A percentile compares a stretch with the other conserved stretches of the same genome.
These are phyloP conservation scores for Spondyliosoma cantharus DNA, from an alignment of 2,797 vertebrate genomes.

Conservation along the genomic window DNA sequence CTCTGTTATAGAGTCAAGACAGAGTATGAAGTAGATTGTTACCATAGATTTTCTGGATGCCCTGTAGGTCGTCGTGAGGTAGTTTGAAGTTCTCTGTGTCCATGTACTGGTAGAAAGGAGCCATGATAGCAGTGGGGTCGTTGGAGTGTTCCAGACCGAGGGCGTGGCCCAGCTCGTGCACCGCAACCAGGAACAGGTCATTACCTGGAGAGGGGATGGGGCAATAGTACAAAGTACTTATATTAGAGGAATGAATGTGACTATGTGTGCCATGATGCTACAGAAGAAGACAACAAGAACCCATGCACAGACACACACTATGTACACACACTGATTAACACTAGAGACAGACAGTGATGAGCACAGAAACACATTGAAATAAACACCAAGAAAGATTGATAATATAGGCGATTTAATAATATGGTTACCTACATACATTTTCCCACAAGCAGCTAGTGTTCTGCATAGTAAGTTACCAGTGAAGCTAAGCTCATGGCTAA, in stretches of 20 bases:
- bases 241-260: not conserved
- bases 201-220: constrained; percentile 80
- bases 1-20: not conserved
- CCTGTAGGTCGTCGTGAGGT: constrained; percentile 89
- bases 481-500: not conserved
- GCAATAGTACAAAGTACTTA: not conserved
- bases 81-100: constrained; percentile 89
- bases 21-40: constrained; percentile 17
- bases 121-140: constrained; percentile 90
- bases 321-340: not conserved
- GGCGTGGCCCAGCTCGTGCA: constrained; percentile 89
- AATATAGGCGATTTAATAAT: not conserved
- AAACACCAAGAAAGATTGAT: not conserved
- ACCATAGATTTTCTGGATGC: constrained; percentile 91
- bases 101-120: constrained; percentile 91
- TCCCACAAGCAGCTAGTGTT: no score
- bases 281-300: not conserved
- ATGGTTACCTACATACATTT: not conserved
- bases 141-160: constrained; percentile 89
- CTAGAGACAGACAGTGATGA: not conserved
- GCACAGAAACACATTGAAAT: not conserved
- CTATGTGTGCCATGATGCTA: not conserved
- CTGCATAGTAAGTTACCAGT: not conserved
- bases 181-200: constrained; percentile 90
- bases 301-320: not conserved